Base-by-base conservation (phyloP, 2,888 invertebrate genomes). In the Laothoe populi region DNA sequence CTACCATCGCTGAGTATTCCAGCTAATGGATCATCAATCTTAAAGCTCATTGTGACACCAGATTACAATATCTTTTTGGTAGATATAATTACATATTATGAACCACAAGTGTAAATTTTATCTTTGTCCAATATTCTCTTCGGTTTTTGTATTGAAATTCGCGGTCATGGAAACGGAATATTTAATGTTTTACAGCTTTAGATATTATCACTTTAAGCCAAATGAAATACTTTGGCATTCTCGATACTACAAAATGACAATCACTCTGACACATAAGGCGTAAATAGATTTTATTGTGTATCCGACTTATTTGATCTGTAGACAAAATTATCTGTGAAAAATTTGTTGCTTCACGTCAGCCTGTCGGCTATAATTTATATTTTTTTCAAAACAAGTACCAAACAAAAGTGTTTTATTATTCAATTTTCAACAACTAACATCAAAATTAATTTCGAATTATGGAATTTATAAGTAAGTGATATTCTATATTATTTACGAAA, bases 1-100 rank as follows among this genome's bases (percentile, higher is more conserved):
- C 95, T 95, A 63, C 94, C 95, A 75, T 95, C 95, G 74, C 95
- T 95, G 53, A 95, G 83, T 74, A 94, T 92, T 74, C 95, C 95
- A 35, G 94, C 95, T 66, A 95, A 82, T 11, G 95, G 95, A 82
- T 95, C 95, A 59, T 95, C 94, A 35, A 94, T 75, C 78, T 94
- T 94, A 70, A 94, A 94, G 87, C 88, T 93, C 93, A 94, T 94
- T 60, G 63, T 62, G 19, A 26, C 21, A 38, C 44, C 23, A 35
- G 13, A 49, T 40, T 46, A 48, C 23, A 38, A 35, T 7, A 16
- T 16, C 16, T 16, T 5, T 44, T 44, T 44, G 8, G 4, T 7
- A 16, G 4, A 16, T 10, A 16, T 16, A 16, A 16, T 42, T 42
- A 16, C 16, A 42, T 16, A 16, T 16, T 5, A 0, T n/a, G 16